These are phyloP conservation scores for Diloba caeruleocephala DNA, from an alignment of 2,888 invertebrate species.

Conservation along the genomic window DNA sequence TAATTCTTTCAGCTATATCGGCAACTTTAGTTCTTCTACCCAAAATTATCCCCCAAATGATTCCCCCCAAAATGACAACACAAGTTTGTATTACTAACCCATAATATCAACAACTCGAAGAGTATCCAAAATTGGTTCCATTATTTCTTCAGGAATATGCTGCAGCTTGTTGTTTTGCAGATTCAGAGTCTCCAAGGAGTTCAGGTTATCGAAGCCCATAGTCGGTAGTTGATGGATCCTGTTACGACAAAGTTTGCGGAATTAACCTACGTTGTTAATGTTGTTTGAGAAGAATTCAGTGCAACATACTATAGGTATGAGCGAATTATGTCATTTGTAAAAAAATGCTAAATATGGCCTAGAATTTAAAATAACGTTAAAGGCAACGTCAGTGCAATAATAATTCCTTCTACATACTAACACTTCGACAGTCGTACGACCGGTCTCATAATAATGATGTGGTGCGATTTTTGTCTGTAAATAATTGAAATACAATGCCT, in stretches of 20 bases:
- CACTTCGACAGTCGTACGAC: no score
- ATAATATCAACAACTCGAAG: constrained; percentile 96
- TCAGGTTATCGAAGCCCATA: constrained; percentile 95
- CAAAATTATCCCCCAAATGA: neutral
- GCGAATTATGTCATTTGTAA: no score
- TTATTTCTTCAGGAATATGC: constrained; percentile 95
- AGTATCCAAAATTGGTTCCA: constrained; percentile 96
- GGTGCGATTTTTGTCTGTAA: no score
- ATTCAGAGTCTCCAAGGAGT: constrained; percentile 96
- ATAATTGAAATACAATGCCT: no score
- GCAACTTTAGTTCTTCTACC: no score
- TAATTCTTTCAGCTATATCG: no score
- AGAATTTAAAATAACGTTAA: no score
- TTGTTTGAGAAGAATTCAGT: constrained; percentile 18
- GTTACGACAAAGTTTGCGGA: constrained; percentile 59
- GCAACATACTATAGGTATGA: constrained; percentile 9
- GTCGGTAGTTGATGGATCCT: constrained; percentile 95
- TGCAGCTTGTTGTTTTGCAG: constrained; percentile 96
- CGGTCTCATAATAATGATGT: no score
- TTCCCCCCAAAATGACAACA: no score
- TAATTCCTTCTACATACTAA: no score
- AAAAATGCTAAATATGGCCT: no score
- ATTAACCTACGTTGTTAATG: constrained; percentile 20
- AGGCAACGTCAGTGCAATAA: no score
- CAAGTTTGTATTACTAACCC: constrained; percentile 88